Evolutionary conservation across 2,888 invertebrate genomes (phyloP), one percentile per base, ranked within the genome.

Genomic region (Smittia sp.): DNA sequence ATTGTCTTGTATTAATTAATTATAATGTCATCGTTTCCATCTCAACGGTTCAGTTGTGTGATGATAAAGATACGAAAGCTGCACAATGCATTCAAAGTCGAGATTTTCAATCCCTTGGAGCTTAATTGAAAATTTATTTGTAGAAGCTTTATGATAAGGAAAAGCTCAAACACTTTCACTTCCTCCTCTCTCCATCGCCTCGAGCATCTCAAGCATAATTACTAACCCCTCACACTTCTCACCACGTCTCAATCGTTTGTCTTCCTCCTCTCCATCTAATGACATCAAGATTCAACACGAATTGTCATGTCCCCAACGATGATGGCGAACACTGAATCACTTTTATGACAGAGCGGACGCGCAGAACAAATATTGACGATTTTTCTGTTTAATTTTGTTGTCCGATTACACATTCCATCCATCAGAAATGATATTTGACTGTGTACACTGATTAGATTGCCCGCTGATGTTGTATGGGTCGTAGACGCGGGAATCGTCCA

Each of bases 171-270:
- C 46, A 46, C 46, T 46, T 46, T 46, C 2, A 46, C 15, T 46
- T 15, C 46, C 46, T 2, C 15, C n/a, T 46, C 13, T 13, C 39
- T 39, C 13, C 39, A 39, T 7, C n/a, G 46, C 15, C 11, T 46
- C 15, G 11, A 15, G 46, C 46, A n/a, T 3, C n/a, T 58, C 6
- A 15, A 58, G 18, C 22, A 58, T 58, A 18, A 4, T 58, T 18
- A 58, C 6, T 58, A 1, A 3, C 13, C 18, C 58, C 58, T n/a
- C 22, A 7, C 1, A 4, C 18, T 7, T 15, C 13, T 58, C 58
- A n/a, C n/a, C 58, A 20, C 22, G 58, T 58, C 58, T 58, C 58
- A 58, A 58, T 58, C 58, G 58, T 58, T 58, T 58, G 58, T 58
- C 58, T 58, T 58, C 58, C 58, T 58, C n/a, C 32, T 32, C 9